phyloP scores from a whole-genome alignment of 2,113 vertebrate species.

The Oceanodroma tethys region DNA sequence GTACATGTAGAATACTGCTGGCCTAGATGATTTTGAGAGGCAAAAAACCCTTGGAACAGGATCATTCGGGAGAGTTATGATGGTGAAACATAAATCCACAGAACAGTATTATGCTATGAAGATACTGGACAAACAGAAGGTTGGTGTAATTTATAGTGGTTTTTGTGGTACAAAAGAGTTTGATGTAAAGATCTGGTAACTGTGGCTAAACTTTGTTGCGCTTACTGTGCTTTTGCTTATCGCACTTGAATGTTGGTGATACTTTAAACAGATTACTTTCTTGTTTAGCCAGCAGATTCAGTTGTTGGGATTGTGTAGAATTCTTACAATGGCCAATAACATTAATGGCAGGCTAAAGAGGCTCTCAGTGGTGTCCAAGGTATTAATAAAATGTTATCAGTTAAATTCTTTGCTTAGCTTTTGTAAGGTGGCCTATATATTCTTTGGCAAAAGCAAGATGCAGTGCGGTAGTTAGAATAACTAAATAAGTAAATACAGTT shows the following conservation, averaged over 20 bases:
- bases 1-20: slow-evolving; percentile 85
- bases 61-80: slow-evolving; percentile 97
- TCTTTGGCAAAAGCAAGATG: not conserved
- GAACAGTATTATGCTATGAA: slow-evolving; percentile 99
- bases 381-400: not conserved
- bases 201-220: not conserved
- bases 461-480: not conserved
- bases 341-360: not conserved
- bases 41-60: slow-evolving; percentile 97
- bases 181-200: not conserved
- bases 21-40: slow-evolving; percentile 96
- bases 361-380: not conserved
- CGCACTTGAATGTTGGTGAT: not conserved
- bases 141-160: slow-evolving; percentile 47
- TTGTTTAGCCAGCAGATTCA: not conserved
- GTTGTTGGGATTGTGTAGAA: not conserved
- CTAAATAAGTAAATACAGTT: not conserved
- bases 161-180: not conserved
- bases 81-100: slow-evolving; percentile 96
- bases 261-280: not conserved
- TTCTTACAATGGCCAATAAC: not conserved
- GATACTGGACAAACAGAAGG: slow-evolving; percentile 99
- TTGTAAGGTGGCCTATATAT: not conserved
- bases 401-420: not conserved
- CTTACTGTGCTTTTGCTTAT: not conserved